Percentiles rank a stretch among this genome's conserved stretches.
Conservation (phyloP, 2,113 vertebrate genomes). For the Silurus asotus region DNA sequence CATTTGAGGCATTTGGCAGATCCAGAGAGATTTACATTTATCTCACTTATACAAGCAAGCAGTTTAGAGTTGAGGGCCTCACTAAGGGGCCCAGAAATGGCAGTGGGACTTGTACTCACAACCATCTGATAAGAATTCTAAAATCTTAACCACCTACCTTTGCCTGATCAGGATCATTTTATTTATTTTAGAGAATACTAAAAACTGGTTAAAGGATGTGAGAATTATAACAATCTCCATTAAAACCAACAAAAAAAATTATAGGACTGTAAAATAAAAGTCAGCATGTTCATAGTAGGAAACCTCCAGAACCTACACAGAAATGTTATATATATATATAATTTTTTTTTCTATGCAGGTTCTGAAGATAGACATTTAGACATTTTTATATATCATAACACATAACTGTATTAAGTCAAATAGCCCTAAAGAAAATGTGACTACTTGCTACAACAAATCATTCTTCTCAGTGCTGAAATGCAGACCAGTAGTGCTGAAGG, state of each 20-base stretch:
- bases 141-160: no score
- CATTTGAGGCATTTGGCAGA: no score
- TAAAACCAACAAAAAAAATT: not conserved
- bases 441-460: not conserved
- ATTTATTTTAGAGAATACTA: not conserved
- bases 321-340: not conserved
- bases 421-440: not conserved
- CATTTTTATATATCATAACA: no score
- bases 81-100: no score
- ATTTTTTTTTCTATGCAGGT: no score
- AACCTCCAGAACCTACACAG: not conserved
- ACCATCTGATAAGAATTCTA: no score
- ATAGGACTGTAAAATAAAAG: not conserved
- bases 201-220: not conserved
- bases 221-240: not conserved
- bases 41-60: no score
- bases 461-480: not conserved
- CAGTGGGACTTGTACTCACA: no score
- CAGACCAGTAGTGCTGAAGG: constrained; percentile 17
- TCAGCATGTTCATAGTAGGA: not conserved
- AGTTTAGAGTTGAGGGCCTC: no score
- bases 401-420: not conserved
- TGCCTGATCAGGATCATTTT: not conserved
- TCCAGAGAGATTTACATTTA: no score
- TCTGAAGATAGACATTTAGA: no score